These are phyloP conservation scores for Arizona elegans DNA, from an alignment of 2,113 vertebrate genomes.

Conservation along the genomic window DNA sequence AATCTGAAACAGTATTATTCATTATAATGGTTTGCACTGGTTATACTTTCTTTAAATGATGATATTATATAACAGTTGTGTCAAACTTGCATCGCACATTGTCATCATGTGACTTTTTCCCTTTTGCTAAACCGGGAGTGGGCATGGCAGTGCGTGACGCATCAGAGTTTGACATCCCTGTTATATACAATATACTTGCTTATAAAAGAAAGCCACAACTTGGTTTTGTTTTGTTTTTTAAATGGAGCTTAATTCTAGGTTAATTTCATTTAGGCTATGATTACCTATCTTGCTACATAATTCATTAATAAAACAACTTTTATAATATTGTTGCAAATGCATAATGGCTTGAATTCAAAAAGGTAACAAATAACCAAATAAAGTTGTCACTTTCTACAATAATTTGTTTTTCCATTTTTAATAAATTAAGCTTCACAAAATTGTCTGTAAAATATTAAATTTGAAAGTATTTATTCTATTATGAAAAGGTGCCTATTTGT, in stretches of 20 bases:
- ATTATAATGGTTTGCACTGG: background rate
- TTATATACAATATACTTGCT: background rate
- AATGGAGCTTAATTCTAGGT: background rate
- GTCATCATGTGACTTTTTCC: too few species aligned
- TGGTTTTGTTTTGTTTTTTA: background rate
- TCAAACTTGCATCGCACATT: too few species aligned
- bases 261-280: background rate
- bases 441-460: background rate
- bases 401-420: background rate
- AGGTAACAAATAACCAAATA: background rate
- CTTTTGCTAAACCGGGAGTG: too few species aligned
- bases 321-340: background rate
- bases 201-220: background rate
- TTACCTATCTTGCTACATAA: constrained; percentile 6
- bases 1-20: background rate
- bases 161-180: too few species aligned
- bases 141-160: too few species aligned
- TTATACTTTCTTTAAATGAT: background rate
- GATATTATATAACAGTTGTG: background rate
- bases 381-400: constrained; percentile 15
- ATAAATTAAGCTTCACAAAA: constrained; percentile 11
- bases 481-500: background rate
- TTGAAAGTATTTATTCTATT: background rate
- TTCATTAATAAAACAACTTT: constrained; percentile 13
- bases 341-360: background rate